A percentile compares a stretch with the other conserved stretches of the same genome.
phyloP scores from a whole-genome alignment of 2,797 vertebrate genomes.

The Scarus forsteni region DNA sequence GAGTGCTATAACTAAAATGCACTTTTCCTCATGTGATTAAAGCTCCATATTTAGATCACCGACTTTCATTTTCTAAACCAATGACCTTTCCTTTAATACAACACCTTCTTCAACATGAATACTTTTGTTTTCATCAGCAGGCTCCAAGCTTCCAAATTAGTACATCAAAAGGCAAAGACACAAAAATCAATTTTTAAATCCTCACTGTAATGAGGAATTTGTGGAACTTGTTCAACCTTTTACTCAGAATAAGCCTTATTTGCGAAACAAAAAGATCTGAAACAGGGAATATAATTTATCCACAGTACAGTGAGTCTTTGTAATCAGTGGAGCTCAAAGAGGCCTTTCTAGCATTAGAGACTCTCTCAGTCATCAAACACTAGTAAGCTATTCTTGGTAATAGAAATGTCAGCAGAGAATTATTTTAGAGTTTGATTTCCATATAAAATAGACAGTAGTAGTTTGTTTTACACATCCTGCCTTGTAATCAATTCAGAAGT shows the following conservation, averaged over 20 bases:
- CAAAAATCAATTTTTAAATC: background rate
- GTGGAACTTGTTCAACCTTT: conserved; percentile 6
- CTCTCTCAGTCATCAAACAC: background rate
- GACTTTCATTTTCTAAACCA: no score
- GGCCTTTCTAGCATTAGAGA: background rate
- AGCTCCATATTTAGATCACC: no score
- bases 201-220: background rate
- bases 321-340: conserved; percentile 1
- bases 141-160: background rate
- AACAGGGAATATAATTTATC: background rate
- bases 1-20: no score
- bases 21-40: no score
- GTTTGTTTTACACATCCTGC: conserved; percentile 4
- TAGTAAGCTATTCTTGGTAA: background rate
- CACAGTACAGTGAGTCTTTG: background rate
- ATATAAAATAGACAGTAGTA: background rate
- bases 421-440: background rate
- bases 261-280: conserved; percentile 2
- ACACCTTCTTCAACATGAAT: background rate
- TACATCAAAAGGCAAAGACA: background rate
- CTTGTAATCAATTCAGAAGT: background rate
- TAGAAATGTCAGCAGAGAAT: conserved; percentile 15
- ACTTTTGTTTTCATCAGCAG: background rate
- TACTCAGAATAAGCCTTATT: conserved; percentile 9
- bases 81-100: background rate